A percentile compares a stretch with the other conserved stretches of the same genome.
phyloP scores from a whole-genome alignment of 2,797 vertebrate genomes.

The Acipenser oxyrinchus region DNA sequence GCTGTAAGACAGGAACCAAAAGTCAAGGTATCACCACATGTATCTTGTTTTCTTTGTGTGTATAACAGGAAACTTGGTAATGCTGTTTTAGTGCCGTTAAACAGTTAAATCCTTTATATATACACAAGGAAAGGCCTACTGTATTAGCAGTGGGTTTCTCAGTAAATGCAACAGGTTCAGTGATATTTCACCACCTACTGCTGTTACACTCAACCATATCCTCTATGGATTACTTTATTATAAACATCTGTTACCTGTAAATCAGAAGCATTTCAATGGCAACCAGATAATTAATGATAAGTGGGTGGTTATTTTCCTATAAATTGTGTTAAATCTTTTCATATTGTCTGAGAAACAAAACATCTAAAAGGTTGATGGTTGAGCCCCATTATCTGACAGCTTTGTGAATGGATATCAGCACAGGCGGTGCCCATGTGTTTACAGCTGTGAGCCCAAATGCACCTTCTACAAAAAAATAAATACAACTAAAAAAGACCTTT shows the following conservation, averaged over 20 bases:
- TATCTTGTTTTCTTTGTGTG: too few species aligned
- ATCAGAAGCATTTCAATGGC: background rate
- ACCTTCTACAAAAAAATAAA: background rate
- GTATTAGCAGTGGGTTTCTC: background rate
- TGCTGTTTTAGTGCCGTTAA: slow-evolving; percentile 31
- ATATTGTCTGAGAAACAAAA: slow-evolving; percentile 1
- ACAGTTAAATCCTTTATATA: slow-evolving; percentile 34
- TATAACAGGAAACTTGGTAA: too few species aligned
- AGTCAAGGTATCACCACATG: too few species aligned
- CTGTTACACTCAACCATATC: background rate
- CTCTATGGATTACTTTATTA: background rate
- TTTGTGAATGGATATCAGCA: background rate
- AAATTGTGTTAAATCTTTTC: background rate
- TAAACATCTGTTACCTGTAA: slow-evolving; percentile 2
- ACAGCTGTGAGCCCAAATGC: background rate
- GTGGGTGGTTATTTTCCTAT: background rate
- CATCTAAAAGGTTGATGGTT: background rate
- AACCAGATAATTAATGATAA: background rate
- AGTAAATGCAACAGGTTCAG: background rate
- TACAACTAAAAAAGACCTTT: background rate
- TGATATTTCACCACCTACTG: background rate
- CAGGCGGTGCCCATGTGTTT: slow-evolving; percentile 5
- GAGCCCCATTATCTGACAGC: background rate
- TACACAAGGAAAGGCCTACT: background rate
- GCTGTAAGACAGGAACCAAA: too few species aligned